Conservation (phyloP, 2,113 vertebrate species). For the Psammodynastes pulverulentus region DNA sequence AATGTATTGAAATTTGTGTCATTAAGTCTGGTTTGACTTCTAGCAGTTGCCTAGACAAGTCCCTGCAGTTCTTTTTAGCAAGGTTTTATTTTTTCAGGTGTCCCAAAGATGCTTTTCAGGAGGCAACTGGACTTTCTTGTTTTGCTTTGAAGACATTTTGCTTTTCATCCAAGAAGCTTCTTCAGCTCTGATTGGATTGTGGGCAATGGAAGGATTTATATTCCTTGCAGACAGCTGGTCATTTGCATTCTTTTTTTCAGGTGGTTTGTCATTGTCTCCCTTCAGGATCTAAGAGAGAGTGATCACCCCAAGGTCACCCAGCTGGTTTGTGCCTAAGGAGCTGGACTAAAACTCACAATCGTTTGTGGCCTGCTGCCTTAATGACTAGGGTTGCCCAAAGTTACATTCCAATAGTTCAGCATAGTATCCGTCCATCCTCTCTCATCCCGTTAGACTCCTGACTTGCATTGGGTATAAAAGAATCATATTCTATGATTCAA, state of each 20-base stretch:
- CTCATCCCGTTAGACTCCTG: neutral
- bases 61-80: neutral
- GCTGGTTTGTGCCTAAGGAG: neutral
- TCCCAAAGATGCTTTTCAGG: too few relatives aligned
- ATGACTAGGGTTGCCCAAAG: neutral
- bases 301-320: neutral
- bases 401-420: neutral
- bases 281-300: neutral
- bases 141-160: too few relatives aligned
- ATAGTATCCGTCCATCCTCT: neutral
- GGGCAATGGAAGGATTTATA: too few relatives aligned
- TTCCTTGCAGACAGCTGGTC: too few relatives aligned
- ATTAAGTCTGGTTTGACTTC: neutral
- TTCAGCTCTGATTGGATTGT: too few relatives aligned
- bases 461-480: neutral
- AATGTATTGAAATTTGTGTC: neutral
- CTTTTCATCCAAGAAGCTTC: too few relatives aligned
- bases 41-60: neutral
- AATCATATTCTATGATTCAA: neutral
- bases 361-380: neutral
- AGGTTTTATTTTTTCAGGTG: neutral
- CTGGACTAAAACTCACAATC: neutral
- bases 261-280: neutral
- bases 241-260: too few relatives aligned
- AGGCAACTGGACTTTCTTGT: too few relatives aligned